These are phyloP conservation scores for Hydropsyche tenuis DNA, from an alignment of 1,140 invertebrate genomes.

Conservation along the genomic window DNA sequence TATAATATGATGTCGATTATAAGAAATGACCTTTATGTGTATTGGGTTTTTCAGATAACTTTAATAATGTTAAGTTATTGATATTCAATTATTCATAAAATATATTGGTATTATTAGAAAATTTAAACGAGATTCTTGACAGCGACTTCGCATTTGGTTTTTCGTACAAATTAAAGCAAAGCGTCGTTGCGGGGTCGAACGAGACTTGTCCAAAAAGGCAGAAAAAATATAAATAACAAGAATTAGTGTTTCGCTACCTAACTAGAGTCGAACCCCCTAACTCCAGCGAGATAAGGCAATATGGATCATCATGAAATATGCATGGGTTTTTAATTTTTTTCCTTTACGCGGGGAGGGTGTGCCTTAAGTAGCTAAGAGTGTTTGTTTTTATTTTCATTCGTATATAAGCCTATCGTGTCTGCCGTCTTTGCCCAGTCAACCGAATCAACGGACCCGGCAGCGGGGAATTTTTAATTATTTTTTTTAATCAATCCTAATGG, in stretches of 20 bases:
- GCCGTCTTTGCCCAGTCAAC: slow-evolving; percentile 46
- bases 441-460: slow-evolving; percentile 26
- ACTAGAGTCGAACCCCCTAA: slow-evolving; percentile 30
- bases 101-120: slow-evolving; percentile 7
- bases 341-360: slow-evolving; percentile 37
- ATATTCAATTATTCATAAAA: too few relatives aligned
- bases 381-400: slow-evolving; percentile 49
- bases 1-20: too few relatives aligned
- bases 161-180: slow-evolving; percentile 40
- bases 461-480: slow-evolving; percentile 49
- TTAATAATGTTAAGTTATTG: too few relatives aligned
- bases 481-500: slow-evolving; percentile 50
- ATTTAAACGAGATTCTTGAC: neutral
- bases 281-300: slow-evolving; percentile 46
- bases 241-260: slow-evolving; percentile 47
- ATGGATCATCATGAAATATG: slow-evolving; percentile 50
- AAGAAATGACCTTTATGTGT: too few relatives aligned
- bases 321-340: slow-evolving; percentile 50
- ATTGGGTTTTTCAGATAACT: too few relatives aligned
- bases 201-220: slow-evolving; percentile 41
- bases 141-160: neutral
- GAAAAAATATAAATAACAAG: slow-evolving; percentile 41
- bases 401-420: slow-evolving; percentile 47
- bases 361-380: slow-evolving; percentile 48
- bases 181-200: slow-evolving; percentile 32